Percentiles rank a stretch among this genome's conserved stretches.
phyloP scores from a whole-genome alignment of 2,888 invertebrate genomes.

The Elegia similella region DNA sequence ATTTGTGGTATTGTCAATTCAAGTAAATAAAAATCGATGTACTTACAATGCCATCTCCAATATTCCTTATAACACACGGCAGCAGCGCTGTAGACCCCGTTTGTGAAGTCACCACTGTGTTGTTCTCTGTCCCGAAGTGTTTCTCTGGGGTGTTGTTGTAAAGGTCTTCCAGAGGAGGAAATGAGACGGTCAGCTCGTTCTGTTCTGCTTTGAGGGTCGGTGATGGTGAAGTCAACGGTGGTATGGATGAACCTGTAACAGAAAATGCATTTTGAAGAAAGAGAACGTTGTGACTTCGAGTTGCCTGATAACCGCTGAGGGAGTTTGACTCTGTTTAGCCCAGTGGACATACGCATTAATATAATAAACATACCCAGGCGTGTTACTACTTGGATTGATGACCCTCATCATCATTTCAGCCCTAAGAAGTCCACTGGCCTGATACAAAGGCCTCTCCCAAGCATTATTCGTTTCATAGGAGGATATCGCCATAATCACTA shows the following conservation, averaged over 20 bases:
- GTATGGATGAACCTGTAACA: conserved; percentile 49
- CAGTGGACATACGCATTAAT: too few species aligned
- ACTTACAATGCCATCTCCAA: conserved; percentile 94
- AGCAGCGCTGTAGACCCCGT: conserved; percentile 91
- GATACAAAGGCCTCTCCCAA: too few species aligned
- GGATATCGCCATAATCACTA: too few species aligned
- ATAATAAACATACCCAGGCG: too few species aligned
- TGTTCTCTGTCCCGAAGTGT: conserved; percentile 92
- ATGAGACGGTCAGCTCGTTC: conserved; percentile 71
- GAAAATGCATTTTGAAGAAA: neutral
- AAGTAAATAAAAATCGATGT: conserved; percentile 8
- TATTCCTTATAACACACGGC: conserved; percentile 91
- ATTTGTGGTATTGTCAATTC: too few species aligned
- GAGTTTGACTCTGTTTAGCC: too few species aligned
- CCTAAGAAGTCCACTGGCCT: too few species aligned
- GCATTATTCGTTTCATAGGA: too few species aligned
- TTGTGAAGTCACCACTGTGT: conserved; percentile 90
- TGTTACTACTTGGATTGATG: too few species aligned
- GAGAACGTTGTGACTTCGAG: too few species aligned
- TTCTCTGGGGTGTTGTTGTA: conserved; percentile 83
- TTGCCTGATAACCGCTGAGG: too few species aligned
- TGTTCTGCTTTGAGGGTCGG: conserved; percentile 58
- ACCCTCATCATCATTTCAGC: too few species aligned
- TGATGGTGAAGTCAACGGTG: conserved; percentile 40
- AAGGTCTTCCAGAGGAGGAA: conserved; percentile 68